Conservation (phyloP, 2,113 vertebrate species). For the Australoheros scitulus region DNA sequence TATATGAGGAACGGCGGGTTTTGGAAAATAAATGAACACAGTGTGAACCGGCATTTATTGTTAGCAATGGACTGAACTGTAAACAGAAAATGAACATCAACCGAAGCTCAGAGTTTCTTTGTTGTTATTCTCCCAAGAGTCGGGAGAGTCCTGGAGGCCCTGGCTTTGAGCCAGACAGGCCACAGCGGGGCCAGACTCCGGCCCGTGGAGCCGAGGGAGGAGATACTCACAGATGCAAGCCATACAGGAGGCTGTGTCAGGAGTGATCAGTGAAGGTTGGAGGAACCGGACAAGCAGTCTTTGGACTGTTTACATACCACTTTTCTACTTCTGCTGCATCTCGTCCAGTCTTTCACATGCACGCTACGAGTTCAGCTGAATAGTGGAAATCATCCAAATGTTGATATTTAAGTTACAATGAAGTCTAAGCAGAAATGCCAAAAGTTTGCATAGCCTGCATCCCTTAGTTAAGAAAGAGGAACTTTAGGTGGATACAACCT, state of each 20-base stretch:
- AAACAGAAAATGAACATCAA: slow-evolving; percentile 27
- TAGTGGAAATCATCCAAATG: background rate
- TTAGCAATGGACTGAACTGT: background rate
- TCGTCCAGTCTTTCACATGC: background rate
- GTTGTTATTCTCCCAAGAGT: slow-evolving; percentile 8
- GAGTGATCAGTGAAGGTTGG: slow-evolving; percentile 64
- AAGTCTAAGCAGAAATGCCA: background rate
- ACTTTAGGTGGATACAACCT: background rate
- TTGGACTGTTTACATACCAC: slow-evolving; percentile 44
- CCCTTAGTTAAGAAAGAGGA: background rate
- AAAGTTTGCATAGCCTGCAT: background rate
- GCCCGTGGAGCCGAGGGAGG: slow-evolving; percentile 45
- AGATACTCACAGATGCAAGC: slow-evolving; percentile 59
- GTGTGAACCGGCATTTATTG: slow-evolving; percentile 4
- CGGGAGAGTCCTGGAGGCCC: slow-evolving; percentile 25
- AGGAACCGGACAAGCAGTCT: slow-evolving; percentile 41
- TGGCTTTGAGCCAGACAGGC: slow-evolving; percentile 58
- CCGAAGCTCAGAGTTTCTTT: slow-evolving; percentile 34
- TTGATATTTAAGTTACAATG: background rate
- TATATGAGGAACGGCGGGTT: background rate
- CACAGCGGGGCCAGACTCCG: slow-evolving; percentile 45
- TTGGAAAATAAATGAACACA: background rate
- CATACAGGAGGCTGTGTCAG: slow-evolving; percentile 62
- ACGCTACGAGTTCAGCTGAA: background rate
- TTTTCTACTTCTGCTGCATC: background rate